Evolutionary conservation across 2,797 vertebrate species (phyloP).

Genomic region (Gorsachius magnificus): DNA sequence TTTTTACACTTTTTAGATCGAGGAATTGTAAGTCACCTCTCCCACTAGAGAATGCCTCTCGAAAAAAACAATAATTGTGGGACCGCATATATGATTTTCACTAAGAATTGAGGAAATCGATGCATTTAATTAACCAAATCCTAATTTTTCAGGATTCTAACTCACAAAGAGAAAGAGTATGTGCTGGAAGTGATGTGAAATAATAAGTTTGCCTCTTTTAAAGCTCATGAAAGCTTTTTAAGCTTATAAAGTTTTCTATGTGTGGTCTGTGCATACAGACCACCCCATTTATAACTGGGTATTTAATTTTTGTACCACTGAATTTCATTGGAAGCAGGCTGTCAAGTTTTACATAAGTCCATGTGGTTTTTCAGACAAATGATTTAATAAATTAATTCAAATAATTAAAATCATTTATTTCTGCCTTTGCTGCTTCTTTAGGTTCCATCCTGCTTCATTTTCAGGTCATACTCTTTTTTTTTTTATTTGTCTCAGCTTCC

Average conservation of each 20-base stretch:
- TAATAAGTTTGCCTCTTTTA: neutral
- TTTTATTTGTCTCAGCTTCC: neutral
- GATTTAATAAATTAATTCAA: neutral
- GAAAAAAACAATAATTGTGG: neutral
- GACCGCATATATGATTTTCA: neutral
- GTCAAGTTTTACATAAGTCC: neutral
- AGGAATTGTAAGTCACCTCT: neutral
- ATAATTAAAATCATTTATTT: neutral
- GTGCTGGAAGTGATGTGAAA: neutral
- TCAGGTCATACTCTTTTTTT: neutral
- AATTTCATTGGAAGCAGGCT: neutral
- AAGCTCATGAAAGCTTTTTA: neutral
- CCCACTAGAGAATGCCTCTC: neutral
- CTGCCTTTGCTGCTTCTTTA: neutral
- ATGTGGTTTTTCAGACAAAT: neutral
- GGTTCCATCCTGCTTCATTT: neutral
- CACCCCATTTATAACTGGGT: neutral
- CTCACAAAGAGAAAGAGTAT: neutral
- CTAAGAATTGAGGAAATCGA: neutral
- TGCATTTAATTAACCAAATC: neutral
- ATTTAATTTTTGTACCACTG: neutral
- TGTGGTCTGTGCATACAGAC: neutral
- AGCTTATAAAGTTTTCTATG: neutral
- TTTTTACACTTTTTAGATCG: neutral
- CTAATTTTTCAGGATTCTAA: neutral